Evolutionary conservation across 64 coral and sea anemone genomes (phyloP).

Genomic region (Hydrozoanthus tunicans): DNA sequence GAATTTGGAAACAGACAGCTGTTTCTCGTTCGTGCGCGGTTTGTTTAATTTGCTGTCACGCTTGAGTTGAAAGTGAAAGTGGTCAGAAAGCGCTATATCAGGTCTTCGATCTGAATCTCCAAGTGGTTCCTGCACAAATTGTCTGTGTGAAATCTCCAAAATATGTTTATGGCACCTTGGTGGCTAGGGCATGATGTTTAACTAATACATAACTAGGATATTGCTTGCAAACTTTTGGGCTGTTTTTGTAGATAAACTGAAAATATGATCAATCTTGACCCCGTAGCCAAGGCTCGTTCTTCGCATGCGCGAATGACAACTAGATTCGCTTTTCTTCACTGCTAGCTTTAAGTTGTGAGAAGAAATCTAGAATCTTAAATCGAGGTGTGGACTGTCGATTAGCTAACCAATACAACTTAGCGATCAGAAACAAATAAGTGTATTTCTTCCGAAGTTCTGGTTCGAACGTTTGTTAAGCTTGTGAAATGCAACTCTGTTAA

Average conservation of each 20-base stretch:
- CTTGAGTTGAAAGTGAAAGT: constrained; percentile 18
- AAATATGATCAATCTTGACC: constrained; percentile 16
- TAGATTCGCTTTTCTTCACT: background rate
- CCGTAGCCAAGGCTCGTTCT: background rate
- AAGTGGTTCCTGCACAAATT: constrained; percentile 54
- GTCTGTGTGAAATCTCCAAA: constrained; percentile 58
- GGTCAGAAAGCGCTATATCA: constrained; percentile 25
- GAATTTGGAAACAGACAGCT: constrained; percentile 8
- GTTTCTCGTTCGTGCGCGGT: constrained; percentile 14
- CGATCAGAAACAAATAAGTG: background rate
- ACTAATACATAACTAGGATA: background rate
- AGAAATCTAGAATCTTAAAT: background rate
- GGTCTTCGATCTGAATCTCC: constrained; percentile 15
- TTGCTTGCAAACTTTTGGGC: background rate
- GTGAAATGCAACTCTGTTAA: background rate
- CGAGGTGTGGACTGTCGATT: background rate
- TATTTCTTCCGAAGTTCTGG: background rate
- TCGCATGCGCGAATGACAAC: background rate
- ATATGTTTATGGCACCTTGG: constrained; percentile 41
- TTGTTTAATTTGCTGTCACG: constrained; percentile 4
- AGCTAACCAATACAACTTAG: background rate
- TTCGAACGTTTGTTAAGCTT: background rate
- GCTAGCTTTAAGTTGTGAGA: background rate
- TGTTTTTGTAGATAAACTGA: constrained; percentile 27
- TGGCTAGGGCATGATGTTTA: constrained; percentile 30